These are phyloP conservation scores for Melanocharis versteri DNA, from an alignment of 2,113 vertebrate genomes.

Conservation along the genomic window DNA sequence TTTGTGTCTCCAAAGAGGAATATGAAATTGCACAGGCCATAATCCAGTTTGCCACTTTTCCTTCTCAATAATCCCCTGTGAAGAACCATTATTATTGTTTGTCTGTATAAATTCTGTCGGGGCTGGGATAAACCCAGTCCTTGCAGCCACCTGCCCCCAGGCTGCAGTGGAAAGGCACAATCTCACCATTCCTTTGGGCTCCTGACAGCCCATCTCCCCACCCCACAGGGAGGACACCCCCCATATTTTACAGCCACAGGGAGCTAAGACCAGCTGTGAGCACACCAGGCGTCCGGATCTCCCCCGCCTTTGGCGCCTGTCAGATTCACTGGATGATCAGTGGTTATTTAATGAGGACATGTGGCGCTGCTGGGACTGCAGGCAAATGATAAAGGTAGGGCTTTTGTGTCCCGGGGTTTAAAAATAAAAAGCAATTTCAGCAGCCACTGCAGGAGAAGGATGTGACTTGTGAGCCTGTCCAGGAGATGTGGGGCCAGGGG, in stretches of 20 bases:
- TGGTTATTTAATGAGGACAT: background rate
- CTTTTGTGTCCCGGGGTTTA: background rate
- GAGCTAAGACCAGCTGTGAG: background rate
- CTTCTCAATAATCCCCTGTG: background rate
- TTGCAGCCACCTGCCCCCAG: background rate
- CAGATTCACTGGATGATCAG: background rate
- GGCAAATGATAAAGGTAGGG: background rate
- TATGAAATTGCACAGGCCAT: background rate
- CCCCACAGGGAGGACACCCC: background rate
- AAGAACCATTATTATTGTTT: background rate
- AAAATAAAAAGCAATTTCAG: conserved; percentile 18
- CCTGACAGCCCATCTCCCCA: background rate
- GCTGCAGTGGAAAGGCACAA: background rate
- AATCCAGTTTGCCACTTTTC: background rate
- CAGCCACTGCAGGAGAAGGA: background rate
- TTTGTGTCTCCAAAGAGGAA: background rate
- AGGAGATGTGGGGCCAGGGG: background rate
- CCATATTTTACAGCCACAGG: background rate
- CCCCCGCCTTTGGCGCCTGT: background rate
- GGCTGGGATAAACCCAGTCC: background rate
- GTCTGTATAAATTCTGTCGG: accelerated
- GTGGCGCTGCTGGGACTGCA: background rate
- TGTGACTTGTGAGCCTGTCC: background rate
- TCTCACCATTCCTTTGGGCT: background rate
- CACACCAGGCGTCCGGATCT: accelerated